phyloP scores from a whole-genome alignment of 2,113 vertebrate species.

The Furnarius figulus region DNA sequence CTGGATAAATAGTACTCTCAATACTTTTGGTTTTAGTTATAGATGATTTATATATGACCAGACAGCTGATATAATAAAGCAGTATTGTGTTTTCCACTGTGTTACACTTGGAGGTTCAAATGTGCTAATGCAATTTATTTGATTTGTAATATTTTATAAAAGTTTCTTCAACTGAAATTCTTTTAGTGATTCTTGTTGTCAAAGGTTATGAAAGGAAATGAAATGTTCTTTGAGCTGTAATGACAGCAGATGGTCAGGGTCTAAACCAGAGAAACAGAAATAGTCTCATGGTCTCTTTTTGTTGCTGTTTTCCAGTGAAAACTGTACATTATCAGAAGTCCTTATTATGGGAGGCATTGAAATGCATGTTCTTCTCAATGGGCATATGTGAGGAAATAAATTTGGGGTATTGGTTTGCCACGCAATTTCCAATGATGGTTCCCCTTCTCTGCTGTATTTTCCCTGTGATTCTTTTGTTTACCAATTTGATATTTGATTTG shows the following conservation, averaged over 20 bases:
- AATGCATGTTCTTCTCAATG: not conserved
- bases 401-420: not conserved
- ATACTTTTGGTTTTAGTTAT: slow-evolving; percentile 65
- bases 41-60: slow-evolving; percentile 76
- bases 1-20: slow-evolving; percentile 64
- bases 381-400: not conserved
- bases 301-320: not conserved
- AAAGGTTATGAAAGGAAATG: slow-evolving; percentile 61
- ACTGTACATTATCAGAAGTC: not conserved
- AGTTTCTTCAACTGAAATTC: slow-evolving; percentile 73
- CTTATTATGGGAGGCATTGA: not conserved
- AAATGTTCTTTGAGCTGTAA: slow-evolving; percentile 30
- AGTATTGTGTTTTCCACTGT: slow-evolving; percentile 78
- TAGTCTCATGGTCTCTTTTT: not conserved
- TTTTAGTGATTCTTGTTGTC: slow-evolving; percentile 64
- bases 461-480: not conserved
- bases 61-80: slow-evolving; percentile 81
- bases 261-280: not conserved
- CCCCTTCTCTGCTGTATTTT: not conserved
- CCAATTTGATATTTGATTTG: not conserved
- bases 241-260: slow-evolving; percentile 5
- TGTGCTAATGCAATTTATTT: slow-evolving; percentile 79
- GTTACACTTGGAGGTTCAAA: slow-evolving; percentile 73
- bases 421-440: not conserved
- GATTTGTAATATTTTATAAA: slow-evolving; percentile 80